Percentiles rank a stretch among this genome's conserved stretches.
Evolutionary conservation across 2,113 vertebrate species (phyloP).

Genomic region (Synodontis membranacea): DNA sequence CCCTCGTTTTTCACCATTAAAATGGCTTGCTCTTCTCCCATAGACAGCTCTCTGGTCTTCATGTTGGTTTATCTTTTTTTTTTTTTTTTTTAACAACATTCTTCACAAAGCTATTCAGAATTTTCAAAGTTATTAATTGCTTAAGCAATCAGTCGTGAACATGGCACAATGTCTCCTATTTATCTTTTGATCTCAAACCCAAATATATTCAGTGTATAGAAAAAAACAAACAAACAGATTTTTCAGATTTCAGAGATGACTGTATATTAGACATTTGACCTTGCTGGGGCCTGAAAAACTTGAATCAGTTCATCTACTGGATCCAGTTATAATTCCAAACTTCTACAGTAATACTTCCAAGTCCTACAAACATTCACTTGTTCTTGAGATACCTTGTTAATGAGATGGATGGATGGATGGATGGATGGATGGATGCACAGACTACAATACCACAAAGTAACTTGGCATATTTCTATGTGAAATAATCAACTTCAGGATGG

Average conservation of each 20-base stretch:
- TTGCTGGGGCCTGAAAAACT: neutral
- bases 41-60: neutral
- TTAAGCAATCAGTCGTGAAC: neutral
- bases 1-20: neutral
- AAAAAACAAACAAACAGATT: too few species aligned
- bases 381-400: neutral
- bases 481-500: neutral
- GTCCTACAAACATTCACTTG: neutral
- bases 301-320: neutral
- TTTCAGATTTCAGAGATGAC: neutral
- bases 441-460: neutral
- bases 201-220: neutral
- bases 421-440: neutral
- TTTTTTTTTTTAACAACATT: neutral
- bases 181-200: neutral
- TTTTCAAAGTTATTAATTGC: neutral
- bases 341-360: too few species aligned
- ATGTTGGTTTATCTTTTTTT: neutral
- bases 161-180: neutral
- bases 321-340: neutral
- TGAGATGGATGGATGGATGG: neutral
- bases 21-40: neutral
- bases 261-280: neutral
- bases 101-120: neutral
- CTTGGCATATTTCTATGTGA: neutral